Conservation (phyloP, 2,797 vertebrate genomes). For the Molossus alvarezi region DNA sequence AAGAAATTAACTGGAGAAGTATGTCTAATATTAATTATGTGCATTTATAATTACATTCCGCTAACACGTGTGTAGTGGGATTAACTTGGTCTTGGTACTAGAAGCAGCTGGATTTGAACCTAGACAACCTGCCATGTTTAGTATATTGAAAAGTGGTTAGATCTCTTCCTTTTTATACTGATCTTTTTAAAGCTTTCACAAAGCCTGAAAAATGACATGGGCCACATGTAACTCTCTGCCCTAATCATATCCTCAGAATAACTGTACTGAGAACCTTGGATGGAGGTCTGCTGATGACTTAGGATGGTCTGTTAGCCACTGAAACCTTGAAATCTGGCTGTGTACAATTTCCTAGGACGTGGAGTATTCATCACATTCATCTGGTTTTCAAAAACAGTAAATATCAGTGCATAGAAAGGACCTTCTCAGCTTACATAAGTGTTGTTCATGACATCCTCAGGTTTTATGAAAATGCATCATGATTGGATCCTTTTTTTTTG, state of each 20-base stretch:
- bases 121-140: not conserved
- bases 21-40: not conserved
- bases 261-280: not conserved
- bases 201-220: not conserved
- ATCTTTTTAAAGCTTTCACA: not conserved
- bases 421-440: not conserved
- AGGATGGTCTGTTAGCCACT: not conserved
- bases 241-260: not conserved
- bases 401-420: not conserved
- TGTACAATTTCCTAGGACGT: not conserved
- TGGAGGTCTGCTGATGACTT: not conserved
- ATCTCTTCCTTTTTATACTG: not conserved
- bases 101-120: not conserved
- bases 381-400: not conserved
- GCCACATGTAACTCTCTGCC: not conserved
- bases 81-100: not conserved
- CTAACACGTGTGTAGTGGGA: not conserved
- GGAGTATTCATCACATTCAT: not conserved
- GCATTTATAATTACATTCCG: not conserved
- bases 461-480: not conserved
- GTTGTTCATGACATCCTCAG: not conserved
- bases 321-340: not conserved
- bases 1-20: not conserved
- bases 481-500: not conserved
- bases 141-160: not conserved